phyloP scores from a whole-genome alignment of 1,140 invertebrate genomes.

The Cardiocondyla obscurior region DNA sequence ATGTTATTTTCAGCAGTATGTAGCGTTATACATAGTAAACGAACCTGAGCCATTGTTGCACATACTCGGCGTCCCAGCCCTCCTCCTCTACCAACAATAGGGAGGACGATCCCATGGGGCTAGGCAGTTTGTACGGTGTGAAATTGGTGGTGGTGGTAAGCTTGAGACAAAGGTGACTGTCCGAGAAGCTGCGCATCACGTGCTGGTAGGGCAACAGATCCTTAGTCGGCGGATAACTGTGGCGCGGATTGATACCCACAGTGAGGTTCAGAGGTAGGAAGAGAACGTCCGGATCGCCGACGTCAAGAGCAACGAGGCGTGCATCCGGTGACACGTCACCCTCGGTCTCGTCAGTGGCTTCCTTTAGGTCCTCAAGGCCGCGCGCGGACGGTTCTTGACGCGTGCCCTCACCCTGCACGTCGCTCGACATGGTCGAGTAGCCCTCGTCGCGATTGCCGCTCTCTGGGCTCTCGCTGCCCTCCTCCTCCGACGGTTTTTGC shows the following conservation, averaged over 20 bases:
- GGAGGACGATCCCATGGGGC: constrained; percentile 74
- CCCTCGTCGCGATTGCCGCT: constrained; percentile 93
- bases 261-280: constrained; percentile 88
- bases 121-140: constrained; percentile 75
- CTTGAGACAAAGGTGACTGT: constrained; percentile 89
- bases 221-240: constrained; percentile 88
- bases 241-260: constrained; percentile 87
- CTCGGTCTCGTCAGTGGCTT: constrained; percentile 89
- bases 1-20: not conserved
- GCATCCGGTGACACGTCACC: constrained; percentile 84
- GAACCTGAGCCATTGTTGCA: constrained; percentile 88
- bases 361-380: constrained; percentile 88
- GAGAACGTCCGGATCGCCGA: constrained; percentile 87
- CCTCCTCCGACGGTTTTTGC: constrained; percentile 83
- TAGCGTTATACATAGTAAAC: not conserved
- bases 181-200: constrained; percentile 89
- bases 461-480: constrained; percentile 88
- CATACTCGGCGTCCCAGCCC: constrained; percentile 89
- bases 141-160: constrained; percentile 84
- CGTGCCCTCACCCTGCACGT: constrained; percentile 89
- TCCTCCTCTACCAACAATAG: constrained; percentile 84
- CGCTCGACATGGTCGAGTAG: constrained; percentile 95
- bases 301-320: constrained; percentile 83
- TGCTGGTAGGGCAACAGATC: constrained; percentile 89
- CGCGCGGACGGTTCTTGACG: constrained; percentile 85